Percentiles rank a stretch among this genome's conserved stretches.
phyloP scores from a whole-genome alignment of 1,140 invertebrate genomes.

The Zaprionus lachaisei region DNA sequence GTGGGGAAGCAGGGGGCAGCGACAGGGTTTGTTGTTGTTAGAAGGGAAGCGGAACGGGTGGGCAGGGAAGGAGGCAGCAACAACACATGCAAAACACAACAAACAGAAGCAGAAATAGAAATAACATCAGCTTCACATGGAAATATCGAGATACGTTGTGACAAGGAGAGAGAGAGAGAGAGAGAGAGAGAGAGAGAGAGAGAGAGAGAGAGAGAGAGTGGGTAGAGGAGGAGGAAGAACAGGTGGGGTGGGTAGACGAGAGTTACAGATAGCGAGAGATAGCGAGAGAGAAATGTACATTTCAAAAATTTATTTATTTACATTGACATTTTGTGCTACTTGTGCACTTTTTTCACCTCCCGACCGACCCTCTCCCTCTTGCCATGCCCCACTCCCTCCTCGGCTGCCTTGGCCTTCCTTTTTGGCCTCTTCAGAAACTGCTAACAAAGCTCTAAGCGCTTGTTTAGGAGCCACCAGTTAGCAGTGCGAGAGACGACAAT shows the following conservation, averaged over 20 bases:
- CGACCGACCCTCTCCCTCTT: neutral
- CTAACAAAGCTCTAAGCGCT: constrained; percentile 80
- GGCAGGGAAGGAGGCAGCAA: neutral
- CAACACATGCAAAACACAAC: constrained; percentile 72
- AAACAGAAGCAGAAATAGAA: constrained; percentile 45
- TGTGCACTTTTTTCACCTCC: constrained; percentile 61
- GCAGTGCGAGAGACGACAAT: constrained; percentile 63
- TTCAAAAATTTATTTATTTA: constrained; percentile 81
- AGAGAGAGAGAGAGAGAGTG: too few relatives aligned
- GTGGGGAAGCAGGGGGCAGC: neutral
- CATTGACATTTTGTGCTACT: constrained; percentile 81
- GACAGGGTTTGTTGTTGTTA: constrained; percentile 7
- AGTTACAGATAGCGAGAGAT: constrained; percentile 39
- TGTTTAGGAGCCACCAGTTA: constrained; percentile 51
- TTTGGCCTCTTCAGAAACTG: constrained; percentile 68
- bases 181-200: neutral
- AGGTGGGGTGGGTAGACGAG: neutral
- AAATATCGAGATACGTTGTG: constrained; percentile 68
- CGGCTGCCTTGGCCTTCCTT: neutral
- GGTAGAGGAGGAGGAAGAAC: neutral
- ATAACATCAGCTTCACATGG: constrained; percentile 49
- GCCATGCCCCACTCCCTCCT: neutral
- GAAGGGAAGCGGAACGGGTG: neutral
- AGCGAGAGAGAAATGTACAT: constrained; percentile 64
- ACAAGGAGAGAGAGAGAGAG: constrained; percentile 12